Percentiles rank a stretch among this genome's conserved stretches.
phyloP scores from a whole-genome alignment of 2,797 vertebrate genomes.

The Microcaecilia unicolor region DNA sequence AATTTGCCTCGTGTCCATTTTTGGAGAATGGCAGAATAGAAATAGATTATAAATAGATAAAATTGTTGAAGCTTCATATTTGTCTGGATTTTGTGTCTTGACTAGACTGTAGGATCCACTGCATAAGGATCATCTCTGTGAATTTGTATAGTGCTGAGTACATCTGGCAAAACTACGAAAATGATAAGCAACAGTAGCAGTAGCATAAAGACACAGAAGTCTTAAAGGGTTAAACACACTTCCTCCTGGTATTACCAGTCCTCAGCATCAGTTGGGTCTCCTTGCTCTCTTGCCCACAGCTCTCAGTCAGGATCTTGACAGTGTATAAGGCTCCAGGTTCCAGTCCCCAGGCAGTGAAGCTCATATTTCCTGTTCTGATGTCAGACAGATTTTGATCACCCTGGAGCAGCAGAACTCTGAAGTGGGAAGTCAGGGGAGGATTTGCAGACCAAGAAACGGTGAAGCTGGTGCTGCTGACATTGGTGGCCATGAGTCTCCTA shows the following conservation, averaged over 20 bases:
- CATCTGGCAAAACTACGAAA: no score
- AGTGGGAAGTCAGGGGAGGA: not conserved
- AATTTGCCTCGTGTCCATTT: no score
- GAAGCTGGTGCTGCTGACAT: constrained; percentile 1
- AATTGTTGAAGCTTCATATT: no score
- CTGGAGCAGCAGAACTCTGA: constrained; percentile 8
- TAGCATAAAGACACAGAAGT: no score
- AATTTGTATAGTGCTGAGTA: no score
- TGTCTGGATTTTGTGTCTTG: no score
- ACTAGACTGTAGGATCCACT: no score
- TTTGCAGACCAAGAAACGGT: not conserved
- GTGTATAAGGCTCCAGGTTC: constrained; percentile 2
- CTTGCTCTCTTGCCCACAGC: constrained; percentile 27
- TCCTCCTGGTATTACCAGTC: constrained; percentile 34
- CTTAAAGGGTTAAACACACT: accelerated
- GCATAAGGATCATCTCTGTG: no score
- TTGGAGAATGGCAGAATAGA: no score
- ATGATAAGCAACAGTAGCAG: no score
- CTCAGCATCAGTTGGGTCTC: constrained; percentile 20
- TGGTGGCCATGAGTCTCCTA: constrained; percentile 1
- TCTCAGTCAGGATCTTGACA: constrained; percentile 6
- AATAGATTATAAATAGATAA: no score
- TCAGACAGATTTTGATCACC: not conserved
- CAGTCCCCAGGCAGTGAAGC: not conserved
- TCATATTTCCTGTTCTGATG: not conserved